Percentiles rank a stretch among this genome's conserved stretches.
These are phyloP conservation scores for Cenopis cana DNA, from an alignment of 2,888 invertebrate genomes.

Conservation along the genomic window DNA sequence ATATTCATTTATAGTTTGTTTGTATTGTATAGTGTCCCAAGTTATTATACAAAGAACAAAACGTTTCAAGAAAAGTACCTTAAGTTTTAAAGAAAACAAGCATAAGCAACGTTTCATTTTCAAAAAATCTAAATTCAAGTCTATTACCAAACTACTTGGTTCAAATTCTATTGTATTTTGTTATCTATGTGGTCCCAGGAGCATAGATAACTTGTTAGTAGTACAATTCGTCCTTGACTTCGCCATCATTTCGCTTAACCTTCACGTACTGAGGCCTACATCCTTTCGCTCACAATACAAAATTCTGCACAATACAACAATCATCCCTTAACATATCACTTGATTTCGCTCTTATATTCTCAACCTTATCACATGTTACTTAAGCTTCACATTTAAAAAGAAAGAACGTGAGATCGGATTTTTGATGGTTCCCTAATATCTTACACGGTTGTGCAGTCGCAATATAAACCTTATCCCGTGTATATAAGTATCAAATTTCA, in stretches of 20 bases:
- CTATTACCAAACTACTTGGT: no score
- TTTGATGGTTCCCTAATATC: not conserved
- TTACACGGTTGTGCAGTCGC: not conserved
- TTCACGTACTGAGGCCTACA: slow-evolving; percentile 16
- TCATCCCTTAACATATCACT: slow-evolving; percentile 5
- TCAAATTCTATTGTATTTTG: no score
- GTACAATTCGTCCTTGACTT: slow-evolving; percentile 22
- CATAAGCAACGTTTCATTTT: no score
- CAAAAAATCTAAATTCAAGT: no score
- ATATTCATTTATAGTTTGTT: no score
- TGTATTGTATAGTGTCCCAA: no score
- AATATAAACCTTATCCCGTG: not conserved
- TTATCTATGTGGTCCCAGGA: not conserved
- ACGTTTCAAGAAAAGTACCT: no score
- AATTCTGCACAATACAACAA: slow-evolving; percentile 24
- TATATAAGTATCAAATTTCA: not conserved
- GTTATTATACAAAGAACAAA: no score
- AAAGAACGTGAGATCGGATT: not conserved
- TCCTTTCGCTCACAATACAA: slow-evolving; percentile 12
- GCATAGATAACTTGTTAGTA: slow-evolving; percentile 6
- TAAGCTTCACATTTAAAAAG: not conserved
- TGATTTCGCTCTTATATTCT: not conserved
- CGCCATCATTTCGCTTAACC: slow-evolving; percentile 18
- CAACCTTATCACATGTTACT: not conserved
- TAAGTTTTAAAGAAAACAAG: no score